Conservation (phyloP, 2,797 vertebrate genomes). For the Sciaenops ocellatus region DNA sequence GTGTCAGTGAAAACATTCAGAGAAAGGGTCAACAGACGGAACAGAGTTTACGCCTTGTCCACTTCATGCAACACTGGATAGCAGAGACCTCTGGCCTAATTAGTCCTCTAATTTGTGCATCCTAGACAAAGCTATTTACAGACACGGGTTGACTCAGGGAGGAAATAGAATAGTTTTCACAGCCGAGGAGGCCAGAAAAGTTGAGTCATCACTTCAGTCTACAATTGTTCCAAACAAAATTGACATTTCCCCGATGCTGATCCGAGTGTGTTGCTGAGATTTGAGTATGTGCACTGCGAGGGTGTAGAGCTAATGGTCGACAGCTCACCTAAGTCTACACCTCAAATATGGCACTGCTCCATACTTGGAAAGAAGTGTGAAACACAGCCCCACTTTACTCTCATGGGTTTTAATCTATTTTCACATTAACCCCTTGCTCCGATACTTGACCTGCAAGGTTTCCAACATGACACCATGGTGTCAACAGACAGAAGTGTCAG, state of each 20-base stretch:
- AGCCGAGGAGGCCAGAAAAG: constrained; percentile 1
- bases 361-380: constrained; percentile 38
- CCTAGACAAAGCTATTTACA: constrained; percentile 45
- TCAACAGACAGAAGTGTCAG: constrained; percentile 77
- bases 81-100: constrained; percentile 33
- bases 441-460: constrained; percentile 72
- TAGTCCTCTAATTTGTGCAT: constrained; percentile 24
- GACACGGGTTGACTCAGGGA: constrained; percentile 9
- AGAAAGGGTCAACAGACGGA: constrained; percentile 17
- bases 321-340: constrained; percentile 31
- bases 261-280: constrained; percentile 6
- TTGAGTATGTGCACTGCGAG: background rate
- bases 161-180: background rate
- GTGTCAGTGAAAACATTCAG: background rate
- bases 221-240: constrained; percentile 24
- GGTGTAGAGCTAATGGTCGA: constrained; percentile 15
- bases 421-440: constrained; percentile 73
- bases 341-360: constrained; percentile 19
- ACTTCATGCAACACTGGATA: constrained; percentile 38
- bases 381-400: constrained; percentile 58
- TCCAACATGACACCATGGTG: constrained; percentile 60
- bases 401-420: constrained; percentile 78
- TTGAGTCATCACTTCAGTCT: constrained; percentile 45
- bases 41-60: constrained; percentile 11
- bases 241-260: constrained; percentile 9